Evolutionary conservation across 1,140 invertebrate species (phyloP).

Genomic region (Procambarus clarkii): DNA sequence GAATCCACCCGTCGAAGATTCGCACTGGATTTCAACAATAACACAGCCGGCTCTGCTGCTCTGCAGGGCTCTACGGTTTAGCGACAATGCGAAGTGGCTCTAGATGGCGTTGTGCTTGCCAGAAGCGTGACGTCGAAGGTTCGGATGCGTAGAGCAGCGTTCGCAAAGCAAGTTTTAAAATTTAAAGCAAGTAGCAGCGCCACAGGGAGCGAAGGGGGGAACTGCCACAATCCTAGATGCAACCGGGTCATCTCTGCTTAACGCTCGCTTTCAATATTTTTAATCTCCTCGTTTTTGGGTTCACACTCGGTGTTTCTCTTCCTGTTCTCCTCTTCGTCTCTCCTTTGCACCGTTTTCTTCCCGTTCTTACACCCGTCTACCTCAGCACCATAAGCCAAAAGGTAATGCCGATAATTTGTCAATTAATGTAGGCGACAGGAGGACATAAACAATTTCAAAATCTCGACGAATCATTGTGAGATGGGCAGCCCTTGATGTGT

Average conservation of each 20-base stretch:
- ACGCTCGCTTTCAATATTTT: constrained; percentile 47
- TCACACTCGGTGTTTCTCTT: constrained; percentile 2
- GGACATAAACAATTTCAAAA: constrained; percentile 46
- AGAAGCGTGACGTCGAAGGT: neutral
- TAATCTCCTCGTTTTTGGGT: constrained; percentile 17
- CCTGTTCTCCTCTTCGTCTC: neutral
- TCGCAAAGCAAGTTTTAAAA: constrained; percentile 50
- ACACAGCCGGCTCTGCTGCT: neutral
- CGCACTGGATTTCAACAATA: constrained; percentile 54
- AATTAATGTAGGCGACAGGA: neutral
- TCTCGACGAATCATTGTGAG: constrained; percentile 46
- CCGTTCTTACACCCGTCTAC: too few species aligned
- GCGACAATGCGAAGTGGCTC: neutral
- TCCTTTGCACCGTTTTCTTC: neutral
- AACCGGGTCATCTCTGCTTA: constrained; percentile 49
- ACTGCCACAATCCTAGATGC: constrained; percentile 64
- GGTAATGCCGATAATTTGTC: neutral
- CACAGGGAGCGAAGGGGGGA: constrained; percentile 62
- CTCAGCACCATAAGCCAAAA: neutral
- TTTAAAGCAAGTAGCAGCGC: constrained; percentile 26
- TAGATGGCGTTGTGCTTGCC: too few species aligned
- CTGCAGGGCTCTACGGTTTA: neutral
- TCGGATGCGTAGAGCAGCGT: neutral
- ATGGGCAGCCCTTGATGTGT: constrained; percentile 50
- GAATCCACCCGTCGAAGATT: constrained; percentile 2